A percentile compares a stretch with the other conserved stretches of the same genome.
These are phyloP conservation scores for Spongilla lacustris DNA, from an alignment of 37 sponge, comb jelly and placozoan genomes.

Conservation along the genomic window DNA sequence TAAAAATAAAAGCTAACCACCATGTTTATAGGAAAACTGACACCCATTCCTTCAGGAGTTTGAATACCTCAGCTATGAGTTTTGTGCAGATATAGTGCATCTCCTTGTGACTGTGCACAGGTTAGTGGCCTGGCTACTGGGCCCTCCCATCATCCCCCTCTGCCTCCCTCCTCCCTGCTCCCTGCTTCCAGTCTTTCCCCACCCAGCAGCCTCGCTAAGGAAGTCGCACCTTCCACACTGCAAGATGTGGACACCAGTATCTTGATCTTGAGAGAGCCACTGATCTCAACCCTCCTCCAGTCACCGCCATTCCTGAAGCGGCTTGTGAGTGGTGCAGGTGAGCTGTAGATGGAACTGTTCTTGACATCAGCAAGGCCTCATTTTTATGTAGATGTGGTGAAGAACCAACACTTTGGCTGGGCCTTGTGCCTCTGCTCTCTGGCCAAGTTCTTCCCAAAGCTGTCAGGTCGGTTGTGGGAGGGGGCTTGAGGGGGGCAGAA, in stretches of 20 bases:
- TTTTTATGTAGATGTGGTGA: neutral
- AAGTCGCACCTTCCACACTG: neutral
- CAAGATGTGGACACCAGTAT: constrained; percentile 24
- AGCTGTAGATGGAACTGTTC: neutral
- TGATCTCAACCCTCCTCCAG: constrained; percentile 21
- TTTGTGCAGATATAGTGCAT: neutral
- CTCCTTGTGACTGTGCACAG: constrained; percentile 12
- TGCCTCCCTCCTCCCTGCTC: neutral
- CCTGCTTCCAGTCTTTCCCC: constrained; percentile 3
- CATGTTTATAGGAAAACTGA: neutral
- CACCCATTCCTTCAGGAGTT: constrained; percentile 25
- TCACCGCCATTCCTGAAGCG: neutral
- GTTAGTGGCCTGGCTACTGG: neutral
- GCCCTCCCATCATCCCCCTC: neutral
- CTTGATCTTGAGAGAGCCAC: constrained; percentile 39
- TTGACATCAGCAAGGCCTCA: neutral
- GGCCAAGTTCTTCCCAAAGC: constrained; percentile 31
- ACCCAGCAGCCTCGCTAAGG: neutral
- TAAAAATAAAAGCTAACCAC: neutral
- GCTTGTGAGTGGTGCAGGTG: constrained; percentile 3
- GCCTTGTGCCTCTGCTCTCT: constrained; percentile 11
- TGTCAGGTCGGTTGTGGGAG: constrained; percentile 9
- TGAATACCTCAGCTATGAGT: neutral
- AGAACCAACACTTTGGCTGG: constrained; percentile 19
- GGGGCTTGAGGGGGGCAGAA: neutral